Conservation (phyloP, 2,113 vertebrate species). For the Ailurus styani region DNA sequence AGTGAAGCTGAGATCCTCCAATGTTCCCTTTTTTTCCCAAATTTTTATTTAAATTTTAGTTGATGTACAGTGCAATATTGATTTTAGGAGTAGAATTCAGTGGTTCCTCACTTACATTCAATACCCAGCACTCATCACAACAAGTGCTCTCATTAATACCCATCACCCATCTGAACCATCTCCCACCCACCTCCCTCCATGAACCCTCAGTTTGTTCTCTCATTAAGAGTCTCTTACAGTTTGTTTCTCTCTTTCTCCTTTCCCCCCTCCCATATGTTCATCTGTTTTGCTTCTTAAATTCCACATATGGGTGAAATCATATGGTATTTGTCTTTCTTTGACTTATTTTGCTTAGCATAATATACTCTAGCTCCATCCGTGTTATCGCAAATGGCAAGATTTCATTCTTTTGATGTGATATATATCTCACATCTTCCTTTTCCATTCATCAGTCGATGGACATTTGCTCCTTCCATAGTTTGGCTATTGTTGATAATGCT, state of each 20-base stretch:
- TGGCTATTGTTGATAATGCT: no score
- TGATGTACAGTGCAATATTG: neutral
- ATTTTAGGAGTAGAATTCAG: neutral
- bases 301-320: neutral
- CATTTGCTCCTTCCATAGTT: no score
- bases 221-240: neutral
- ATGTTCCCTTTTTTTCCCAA: neutral
- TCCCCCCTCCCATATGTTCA: neutral
- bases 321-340: neutral
- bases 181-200: neutral
- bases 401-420: no score
- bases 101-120: neutral
- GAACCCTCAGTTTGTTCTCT: neutral
- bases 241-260: neutral
- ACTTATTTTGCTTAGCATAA: no score
- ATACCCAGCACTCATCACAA: neutral
- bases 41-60: neutral
- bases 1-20: neutral
- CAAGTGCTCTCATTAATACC: neutral
- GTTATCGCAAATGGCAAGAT: no score
- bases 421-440: no score
- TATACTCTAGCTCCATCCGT: no score
- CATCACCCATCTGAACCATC: neutral
- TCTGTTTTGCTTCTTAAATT: neutral
- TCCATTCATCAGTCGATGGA: no score